phyloP scores from a whole-genome alignment of 2,797 vertebrate genomes.

The Chrysocyon brachyurus region DNA sequence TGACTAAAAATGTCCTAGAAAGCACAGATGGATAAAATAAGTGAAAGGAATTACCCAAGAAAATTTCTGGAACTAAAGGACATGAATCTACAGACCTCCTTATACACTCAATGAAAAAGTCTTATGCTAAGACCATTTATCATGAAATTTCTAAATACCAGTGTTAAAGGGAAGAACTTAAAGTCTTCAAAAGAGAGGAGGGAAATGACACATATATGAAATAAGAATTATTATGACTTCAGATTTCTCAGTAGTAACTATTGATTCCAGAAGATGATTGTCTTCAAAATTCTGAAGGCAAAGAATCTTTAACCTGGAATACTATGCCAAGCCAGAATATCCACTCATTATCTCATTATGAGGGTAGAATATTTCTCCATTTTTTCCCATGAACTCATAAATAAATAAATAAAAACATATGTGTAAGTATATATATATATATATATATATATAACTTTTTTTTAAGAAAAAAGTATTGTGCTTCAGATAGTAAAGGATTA shows the following conservation, averaged over 20 bases:
- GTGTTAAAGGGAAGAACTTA: neutral
- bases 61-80: neutral
- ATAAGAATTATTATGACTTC: neutral
- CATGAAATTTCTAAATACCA: neutral
- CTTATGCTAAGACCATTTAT: neutral
- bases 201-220: neutral
- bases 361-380: neutral
- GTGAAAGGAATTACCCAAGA: neutral
- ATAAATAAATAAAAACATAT: neutral
- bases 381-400: neutral
- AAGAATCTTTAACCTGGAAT: neutral
- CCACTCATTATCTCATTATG: neutral
- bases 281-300: neutral
- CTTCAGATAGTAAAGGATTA: neutral
- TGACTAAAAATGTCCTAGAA: neutral
- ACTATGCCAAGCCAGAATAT: neutral
- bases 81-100: neutral
- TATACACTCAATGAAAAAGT: neutral
- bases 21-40: neutral
- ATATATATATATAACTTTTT: neutral
- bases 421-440: neutral
- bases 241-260: neutral
- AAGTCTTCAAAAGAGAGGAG: neutral
- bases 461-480: neutral
- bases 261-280: neutral